Evolutionary conservation across 1,140 invertebrate species (phyloP), one percentile per base, ranked within the genome.

Genomic region (Bombus terrestris): DNA sequence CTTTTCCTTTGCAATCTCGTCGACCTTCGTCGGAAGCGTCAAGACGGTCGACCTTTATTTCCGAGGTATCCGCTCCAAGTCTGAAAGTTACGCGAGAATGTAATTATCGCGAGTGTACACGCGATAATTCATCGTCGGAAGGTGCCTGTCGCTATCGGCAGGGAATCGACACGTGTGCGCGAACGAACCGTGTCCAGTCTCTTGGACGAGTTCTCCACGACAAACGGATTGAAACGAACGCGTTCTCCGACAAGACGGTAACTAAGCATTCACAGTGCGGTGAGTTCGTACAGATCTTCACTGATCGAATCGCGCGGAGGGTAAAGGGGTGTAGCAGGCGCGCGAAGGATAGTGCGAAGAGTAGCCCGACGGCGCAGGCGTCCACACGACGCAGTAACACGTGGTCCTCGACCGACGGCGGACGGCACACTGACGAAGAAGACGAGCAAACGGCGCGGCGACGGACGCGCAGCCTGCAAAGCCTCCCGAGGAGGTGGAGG

Each of bases 361-460:
- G 75, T 84, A 83, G 69, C 37, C 43, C 69, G 77, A 79, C 79
- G 80, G 85, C 68, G 68, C 66, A 82, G 69, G 69, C 47, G 47
- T 72, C 53, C 73, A 88, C 84, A 80, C 91, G 39, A 86, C 89
- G 86, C 90, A 15, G 8, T 22, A 39, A 80, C 92, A 93, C 94
- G 94, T 94, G 93, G 90, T 93, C 89, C 92, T 94, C 93, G 93
- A 92, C 93, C 94, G 93, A 92, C 88, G 92, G 93, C 94, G 93
- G 92, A 94, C 94, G 94, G 94, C 93, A 93, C 89, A 95, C 94
- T 95, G 93, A 92, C 91, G 92, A 85, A 87, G 92, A 92, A 93
- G 92, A 92, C 91, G 92, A 93, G 89, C 66, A 86, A 91, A 89
- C 90, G 89, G 88, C 90, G 92, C 89, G 88, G 90, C 90, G 89